Evolutionary conservation across 1,140 invertebrate species (phyloP).

Genomic region (Campodea augens): DNA sequence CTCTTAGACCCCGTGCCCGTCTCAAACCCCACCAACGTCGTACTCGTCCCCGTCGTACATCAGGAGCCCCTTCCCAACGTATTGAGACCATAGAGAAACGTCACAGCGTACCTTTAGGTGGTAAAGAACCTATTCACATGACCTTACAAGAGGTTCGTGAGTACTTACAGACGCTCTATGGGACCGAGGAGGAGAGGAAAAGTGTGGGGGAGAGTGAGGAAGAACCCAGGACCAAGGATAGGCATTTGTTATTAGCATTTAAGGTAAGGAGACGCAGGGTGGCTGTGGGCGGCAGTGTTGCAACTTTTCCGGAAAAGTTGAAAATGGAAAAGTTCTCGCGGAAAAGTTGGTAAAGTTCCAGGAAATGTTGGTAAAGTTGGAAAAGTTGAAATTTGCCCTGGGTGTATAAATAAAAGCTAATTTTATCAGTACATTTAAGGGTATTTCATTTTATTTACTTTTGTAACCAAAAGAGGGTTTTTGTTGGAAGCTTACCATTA

Average conservation of each 20-base stretch:
- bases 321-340: too few relatives aligned
- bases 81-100: background rate
- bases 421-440: too few relatives aligned
- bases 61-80: constrained; percentile 2
- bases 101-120: constrained; percentile 12
- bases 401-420: too few relatives aligned
- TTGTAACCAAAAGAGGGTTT: too few relatives aligned
- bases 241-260: constrained; percentile 4
- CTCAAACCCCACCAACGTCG: constrained; percentile 21
- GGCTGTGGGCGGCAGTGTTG: constrained; percentile 4
- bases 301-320: too few relatives aligned
- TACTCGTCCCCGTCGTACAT: background rate
- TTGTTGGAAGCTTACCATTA: too few relatives aligned
- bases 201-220: background rate
- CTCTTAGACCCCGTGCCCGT: constrained; percentile 9
- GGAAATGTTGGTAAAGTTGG: too few relatives aligned
- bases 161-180: constrained; percentile 53
- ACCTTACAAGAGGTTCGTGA: constrained; percentile 65
- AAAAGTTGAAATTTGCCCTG: too few relatives aligned
- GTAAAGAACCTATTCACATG: constrained; percentile 56
- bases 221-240: constrained; percentile 4
- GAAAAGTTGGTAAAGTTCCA: too few relatives aligned
- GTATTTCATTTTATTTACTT: too few relatives aligned
- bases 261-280: background rate
- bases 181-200: constrained; percentile 29